Base-by-base conservation (phyloP, 2,113 vertebrate genomes). In the Hylia prasina region DNA sequence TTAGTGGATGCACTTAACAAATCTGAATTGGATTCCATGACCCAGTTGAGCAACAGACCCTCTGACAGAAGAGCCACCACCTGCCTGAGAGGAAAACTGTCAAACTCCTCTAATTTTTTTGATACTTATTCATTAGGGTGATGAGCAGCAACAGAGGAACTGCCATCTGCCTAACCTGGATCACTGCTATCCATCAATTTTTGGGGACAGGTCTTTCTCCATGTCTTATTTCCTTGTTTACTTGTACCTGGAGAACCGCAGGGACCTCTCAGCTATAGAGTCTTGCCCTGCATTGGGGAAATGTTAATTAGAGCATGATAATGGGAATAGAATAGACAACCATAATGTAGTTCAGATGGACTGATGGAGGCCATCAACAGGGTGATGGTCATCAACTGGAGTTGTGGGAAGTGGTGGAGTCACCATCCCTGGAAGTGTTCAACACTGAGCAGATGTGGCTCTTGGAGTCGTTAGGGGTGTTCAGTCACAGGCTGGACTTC, bases 11-110 rank as follows among this genome's bases (percentile, higher is more conserved):
- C 61, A 15, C 68, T 86, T 78, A 73, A 57, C 65, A 72, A 82
- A 86, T 51, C 53, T 27, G 82, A 83, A 57, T 84, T 91, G 77
- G 72, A 70, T 94, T 96, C 84, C 50, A 30, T 14, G 20, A 76
- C 47, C 79, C 73, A 70, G 60, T 91, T 73, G 75, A 89, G 85
- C 66, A 89, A 28, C 64, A 75, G 61, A 72, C 33, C 87, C 84
- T 87, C 86, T 12, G 23, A 94, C 69, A 82, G 93, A 71, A 76
- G 44, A 89, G 69, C 45, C 3, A 2, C 30, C 70, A 47, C 72
- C 93, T 92, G 84, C 93, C 91, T 30, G 17, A 73, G 47, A 78
- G 48, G 40, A 51, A 42, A 42, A 40, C 78, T 68, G 47, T 44
- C 57, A 48, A 23, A 60, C 48, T 84, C 65, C 61, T 60, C 56